Conservation (phyloP, 2,113 vertebrate species). For the Aptenodytes patagonicus region DNA sequence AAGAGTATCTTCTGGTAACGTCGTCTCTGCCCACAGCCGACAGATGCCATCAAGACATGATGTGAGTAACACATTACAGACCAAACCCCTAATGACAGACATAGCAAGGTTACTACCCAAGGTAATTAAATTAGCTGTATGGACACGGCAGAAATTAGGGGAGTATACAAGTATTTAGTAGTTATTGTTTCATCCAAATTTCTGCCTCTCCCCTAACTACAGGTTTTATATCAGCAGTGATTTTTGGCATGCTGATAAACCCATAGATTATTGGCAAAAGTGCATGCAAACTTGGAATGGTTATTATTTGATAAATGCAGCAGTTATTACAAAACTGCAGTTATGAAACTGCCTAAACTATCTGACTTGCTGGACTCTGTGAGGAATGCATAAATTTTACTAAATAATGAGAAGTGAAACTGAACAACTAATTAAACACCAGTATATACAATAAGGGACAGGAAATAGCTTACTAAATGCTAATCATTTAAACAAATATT, state of each 20-base stretch:
- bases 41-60: conserved; percentile 96
- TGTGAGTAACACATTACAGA: conserved; percentile 94
- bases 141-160: not conserved
- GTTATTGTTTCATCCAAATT: not conserved
- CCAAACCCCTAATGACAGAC: conserved; percentile 82
- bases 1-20: conserved; percentile 92
- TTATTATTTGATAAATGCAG: not conserved
- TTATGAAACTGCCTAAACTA: not conserved
- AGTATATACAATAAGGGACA: not conserved
- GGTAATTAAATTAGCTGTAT: not conserved
- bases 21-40: conserved; percentile 93
- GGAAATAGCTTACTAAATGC: not conserved
- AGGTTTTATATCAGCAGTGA: not conserved
- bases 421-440: not conserved
- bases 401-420: not conserved
- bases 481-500: not conserved
- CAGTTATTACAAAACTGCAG: not conserved
- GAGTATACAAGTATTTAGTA: not conserved
- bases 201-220: not conserved
- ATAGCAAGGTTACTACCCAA: not conserved
- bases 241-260: not conserved
- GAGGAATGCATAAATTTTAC: not conserved
- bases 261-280: not conserved
- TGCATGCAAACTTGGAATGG: not conserved
- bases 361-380: not conserved